A percentile compares a stretch with the other conserved stretches of the same genome.
phyloP scores from a whole-genome alignment of 2,888 invertebrate species.

The Drosophila basisetae region DNA sequence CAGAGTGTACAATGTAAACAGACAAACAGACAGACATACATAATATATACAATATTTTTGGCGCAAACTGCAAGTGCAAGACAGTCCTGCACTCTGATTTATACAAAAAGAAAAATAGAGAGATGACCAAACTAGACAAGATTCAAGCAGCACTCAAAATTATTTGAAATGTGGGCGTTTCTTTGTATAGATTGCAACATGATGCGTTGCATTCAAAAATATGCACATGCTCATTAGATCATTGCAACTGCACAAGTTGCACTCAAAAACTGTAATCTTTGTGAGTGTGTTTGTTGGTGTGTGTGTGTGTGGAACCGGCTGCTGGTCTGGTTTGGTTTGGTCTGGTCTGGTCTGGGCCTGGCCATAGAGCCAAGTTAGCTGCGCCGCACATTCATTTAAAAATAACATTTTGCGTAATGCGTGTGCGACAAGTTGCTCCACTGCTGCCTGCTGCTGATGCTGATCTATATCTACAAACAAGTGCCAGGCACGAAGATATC shows the following conservation, averaged over 20 bases:
- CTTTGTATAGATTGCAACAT: slow-evolving; percentile 37
- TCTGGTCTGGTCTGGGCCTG: slow-evolving; percentile 55
- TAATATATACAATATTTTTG: background rate
- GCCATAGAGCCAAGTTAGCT: slow-evolving; percentile 63
- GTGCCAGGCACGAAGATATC: slow-evolving; percentile 23
- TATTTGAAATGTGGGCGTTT: slow-evolving; percentile 30
- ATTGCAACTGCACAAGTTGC: slow-evolving; percentile 44
- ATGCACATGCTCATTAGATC: slow-evolving; percentile 39
- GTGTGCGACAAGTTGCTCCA: slow-evolving; percentile 59
- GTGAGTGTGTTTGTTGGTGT: slow-evolving; percentile 8
- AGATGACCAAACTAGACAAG: slow-evolving; percentile 33
- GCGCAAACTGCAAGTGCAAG: background rate
- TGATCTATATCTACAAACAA: slow-evolving; percentile 51
- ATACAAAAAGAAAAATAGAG: slow-evolving; percentile 7
- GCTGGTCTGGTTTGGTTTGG: slow-evolving; percentile 47
- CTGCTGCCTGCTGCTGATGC: slow-evolving; percentile 11
- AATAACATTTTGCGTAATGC: slow-evolving; percentile 84
- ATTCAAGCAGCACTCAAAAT: slow-evolving; percentile 2
- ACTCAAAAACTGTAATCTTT: slow-evolving; percentile 12
- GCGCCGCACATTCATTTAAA: slow-evolving; percentile 79
- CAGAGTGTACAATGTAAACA: background rate
- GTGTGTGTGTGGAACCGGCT: slow-evolving; percentile 33
- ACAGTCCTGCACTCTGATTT: slow-evolving; percentile 4
- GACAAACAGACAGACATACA: background rate
- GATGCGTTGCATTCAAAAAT: slow-evolving; percentile 33